Evolutionary conservation across 2,797 vertebrate genomes (phyloP).

Genomic region (Furcifer pardalis): DNA sequence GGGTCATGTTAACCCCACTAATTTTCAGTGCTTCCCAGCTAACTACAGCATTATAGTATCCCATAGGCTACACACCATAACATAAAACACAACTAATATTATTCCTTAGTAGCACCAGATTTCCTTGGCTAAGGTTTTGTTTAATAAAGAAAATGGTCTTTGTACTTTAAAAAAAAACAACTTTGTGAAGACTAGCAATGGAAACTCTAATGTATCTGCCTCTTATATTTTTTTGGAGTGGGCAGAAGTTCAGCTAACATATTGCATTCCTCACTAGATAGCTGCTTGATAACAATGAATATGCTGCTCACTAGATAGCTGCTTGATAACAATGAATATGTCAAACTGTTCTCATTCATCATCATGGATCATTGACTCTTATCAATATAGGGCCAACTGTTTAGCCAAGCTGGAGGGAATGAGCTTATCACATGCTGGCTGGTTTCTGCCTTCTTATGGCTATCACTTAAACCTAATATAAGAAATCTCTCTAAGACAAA

Average conservation of each 20-base stretch:
- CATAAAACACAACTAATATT: not conserved
- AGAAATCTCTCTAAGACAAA: not conserved
- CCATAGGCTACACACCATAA: too few species aligned
- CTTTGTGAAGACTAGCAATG: not conserved
- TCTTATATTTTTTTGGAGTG: not conserved
- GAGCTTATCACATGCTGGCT: constrained; percentile 4
- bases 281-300: not conserved
- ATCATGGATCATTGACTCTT: constrained; percentile 9
- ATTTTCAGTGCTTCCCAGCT: too few species aligned
- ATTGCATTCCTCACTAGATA: not conserved
- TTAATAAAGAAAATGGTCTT: not conserved
- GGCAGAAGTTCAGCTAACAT: not conserved
- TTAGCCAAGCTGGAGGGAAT: not conserved
- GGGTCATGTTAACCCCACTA: too few species aligned
- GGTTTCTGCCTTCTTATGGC: not conserved
- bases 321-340: not conserved
- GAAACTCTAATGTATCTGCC: not conserved
- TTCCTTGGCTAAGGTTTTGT: not conserved
- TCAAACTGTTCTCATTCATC: not conserved
- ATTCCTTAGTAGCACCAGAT: not conserved
- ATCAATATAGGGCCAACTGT: constrained; percentile 4
- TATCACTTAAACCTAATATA: not conserved
- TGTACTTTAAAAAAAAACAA: not conserved
- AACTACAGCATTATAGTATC: not conserved
- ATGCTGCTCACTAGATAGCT: not conserved